Evolutionary conservation across 2,797 vertebrate species (phyloP).

Genomic region (Sebastes hubbsi): DNA sequence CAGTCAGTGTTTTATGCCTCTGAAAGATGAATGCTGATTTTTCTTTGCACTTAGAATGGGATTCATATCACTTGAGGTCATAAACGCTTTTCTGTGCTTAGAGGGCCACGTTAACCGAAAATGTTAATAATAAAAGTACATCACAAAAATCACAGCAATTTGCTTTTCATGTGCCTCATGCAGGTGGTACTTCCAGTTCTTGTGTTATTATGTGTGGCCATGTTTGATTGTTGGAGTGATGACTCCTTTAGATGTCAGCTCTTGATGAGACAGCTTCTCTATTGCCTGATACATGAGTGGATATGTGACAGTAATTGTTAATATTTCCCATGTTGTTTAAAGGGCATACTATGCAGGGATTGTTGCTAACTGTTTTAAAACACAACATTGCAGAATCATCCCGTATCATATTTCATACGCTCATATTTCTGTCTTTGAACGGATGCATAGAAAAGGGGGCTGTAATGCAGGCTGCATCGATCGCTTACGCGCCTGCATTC

Average conservation of each 20-base stretch:
- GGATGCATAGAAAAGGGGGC: too few relatives aligned
- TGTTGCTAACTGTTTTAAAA: too few relatives aligned
- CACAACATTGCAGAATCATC: too few relatives aligned
- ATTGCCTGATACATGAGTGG: background rate
- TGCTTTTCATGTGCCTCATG: background rate
- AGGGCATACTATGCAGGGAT: too few relatives aligned
- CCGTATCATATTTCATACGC: too few relatives aligned
- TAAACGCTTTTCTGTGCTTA: background rate
- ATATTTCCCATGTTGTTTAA: too few relatives aligned
- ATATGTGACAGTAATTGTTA: background rate
- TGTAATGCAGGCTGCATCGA: too few relatives aligned
- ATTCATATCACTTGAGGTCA: background rate
- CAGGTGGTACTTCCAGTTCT: background rate
- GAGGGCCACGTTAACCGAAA: background rate
- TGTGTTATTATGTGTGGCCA: background rate
- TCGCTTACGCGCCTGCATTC: too few relatives aligned
- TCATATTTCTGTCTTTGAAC: too few relatives aligned
- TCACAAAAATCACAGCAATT: slow-evolving; percentile 2
- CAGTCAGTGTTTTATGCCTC: background rate
- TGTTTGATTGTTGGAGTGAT: slow-evolving; percentile 10
- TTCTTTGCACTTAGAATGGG: background rate
- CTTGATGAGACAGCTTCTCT: background rate
- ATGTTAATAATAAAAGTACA: background rate
- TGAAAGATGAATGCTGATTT: background rate
- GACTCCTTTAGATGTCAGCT: background rate